Percentiles rank a stretch among this genome's conserved stretches.
These are phyloP conservation scores for Drosophila pallidifrons DNA, from an alignment of 1,140 invertebrate genomes.

Conservation along the genomic window DNA sequence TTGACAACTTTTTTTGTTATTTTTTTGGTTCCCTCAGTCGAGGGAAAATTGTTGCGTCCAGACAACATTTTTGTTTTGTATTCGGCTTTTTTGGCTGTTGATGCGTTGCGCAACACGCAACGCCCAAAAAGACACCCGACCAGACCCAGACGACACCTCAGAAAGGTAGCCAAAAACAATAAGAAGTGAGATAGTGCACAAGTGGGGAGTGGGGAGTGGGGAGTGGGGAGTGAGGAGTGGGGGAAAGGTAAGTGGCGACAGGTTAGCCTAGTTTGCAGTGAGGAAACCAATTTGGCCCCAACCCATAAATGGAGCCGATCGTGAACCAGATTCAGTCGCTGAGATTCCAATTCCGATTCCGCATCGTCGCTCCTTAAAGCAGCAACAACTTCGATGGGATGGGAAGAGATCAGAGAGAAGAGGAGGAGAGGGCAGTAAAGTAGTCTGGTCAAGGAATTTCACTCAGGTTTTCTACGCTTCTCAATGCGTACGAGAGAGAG, in stretches of 20 bases:
- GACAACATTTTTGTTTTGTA: constrained; percentile 31
- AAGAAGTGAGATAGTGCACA: background rate
- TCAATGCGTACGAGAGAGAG: constrained; percentile 2
- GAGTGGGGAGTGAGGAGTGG: background rate
- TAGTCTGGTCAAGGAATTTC: constrained; percentile 49
- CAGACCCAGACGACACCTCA: constrained; percentile 21
- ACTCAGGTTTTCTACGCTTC: constrained; percentile 48
- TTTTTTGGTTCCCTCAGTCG: background rate
- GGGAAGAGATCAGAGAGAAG: too few relatives aligned
- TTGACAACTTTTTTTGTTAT: constrained; percentile 28
- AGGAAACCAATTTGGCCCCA: constrained; percentile 44
- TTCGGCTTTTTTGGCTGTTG: constrained; percentile 9
- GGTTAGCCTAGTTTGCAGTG: constrained; percentile 47
- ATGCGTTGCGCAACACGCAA: constrained; percentile 47
- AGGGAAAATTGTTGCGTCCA: constrained; percentile 44
- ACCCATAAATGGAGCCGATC: constrained; percentile 34
- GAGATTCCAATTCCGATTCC: constrained; percentile 36
- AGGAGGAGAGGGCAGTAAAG: background rate
- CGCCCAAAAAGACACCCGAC: constrained; percentile 6
- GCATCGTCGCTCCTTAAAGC: constrained; percentile 17
- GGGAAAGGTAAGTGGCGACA: constrained; percentile 12
- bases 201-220: background rate
- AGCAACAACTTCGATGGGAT: background rate
- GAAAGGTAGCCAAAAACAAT: constrained; percentile 10
- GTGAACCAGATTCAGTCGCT: constrained; percentile 38